Evolutionary conservation across 2,797 vertebrate species (phyloP).

Genomic region (Hylomyscus alleni): DNA sequence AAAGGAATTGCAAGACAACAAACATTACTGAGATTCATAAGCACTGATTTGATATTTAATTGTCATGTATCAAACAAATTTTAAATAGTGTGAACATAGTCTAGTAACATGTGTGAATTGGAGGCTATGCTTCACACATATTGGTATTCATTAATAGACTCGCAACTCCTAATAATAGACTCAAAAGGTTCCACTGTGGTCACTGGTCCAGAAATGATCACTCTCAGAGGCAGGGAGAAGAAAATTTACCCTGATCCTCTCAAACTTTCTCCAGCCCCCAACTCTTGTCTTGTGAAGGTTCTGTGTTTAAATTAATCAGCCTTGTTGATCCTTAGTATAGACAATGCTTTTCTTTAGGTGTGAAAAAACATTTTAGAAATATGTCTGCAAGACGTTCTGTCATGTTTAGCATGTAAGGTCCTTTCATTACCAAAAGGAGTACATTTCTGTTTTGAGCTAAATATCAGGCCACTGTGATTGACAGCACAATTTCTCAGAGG

Average conservation of each 20-base stretch:
- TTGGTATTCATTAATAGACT: neutral
- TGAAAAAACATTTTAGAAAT: slow-evolving; percentile 69
- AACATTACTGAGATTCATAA: neutral
- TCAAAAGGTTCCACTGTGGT: neutral
- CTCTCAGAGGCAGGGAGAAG: neutral
- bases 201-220: neutral
- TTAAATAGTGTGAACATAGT: neutral
- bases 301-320: neutral
- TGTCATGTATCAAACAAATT: neutral
- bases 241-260: neutral
- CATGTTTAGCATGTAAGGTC: slow-evolving; percentile 20
- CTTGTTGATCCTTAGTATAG: neutral
- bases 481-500: slow-evolving; percentile 65
- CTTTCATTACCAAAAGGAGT: slow-evolving; percentile 47
- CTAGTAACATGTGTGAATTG: neutral
- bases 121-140: neutral
- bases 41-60: slow-evolving; percentile 15
- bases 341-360: slow-evolving; percentile 15
- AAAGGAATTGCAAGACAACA: neutral
- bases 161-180: neutral
- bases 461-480: slow-evolving; percentile 61
- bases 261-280: neutral
- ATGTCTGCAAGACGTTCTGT: neutral
- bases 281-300: neutral
- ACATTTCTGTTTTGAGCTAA: slow-evolving; percentile 56